Conservation (phyloP, 2,113 vertebrate species). For the Channa argus region DNA sequence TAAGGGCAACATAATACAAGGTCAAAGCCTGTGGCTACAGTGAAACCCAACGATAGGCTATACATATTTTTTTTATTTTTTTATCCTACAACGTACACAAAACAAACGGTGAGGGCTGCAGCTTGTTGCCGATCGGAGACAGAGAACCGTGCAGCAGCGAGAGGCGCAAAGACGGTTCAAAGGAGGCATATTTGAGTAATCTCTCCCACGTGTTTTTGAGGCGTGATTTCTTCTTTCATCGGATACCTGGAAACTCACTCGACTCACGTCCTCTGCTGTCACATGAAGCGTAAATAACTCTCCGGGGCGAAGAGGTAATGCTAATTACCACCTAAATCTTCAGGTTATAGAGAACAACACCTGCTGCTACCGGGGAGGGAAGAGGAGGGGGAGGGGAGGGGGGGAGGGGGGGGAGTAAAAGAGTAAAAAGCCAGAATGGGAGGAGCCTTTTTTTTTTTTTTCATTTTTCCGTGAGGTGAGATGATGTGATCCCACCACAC, state of each 20-base stretch:
- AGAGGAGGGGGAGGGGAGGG: conserved; percentile 6
- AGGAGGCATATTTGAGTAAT: conserved; percentile 77
- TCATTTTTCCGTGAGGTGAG: conserved; percentile 71
- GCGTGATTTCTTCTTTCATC: conserved; percentile 76
- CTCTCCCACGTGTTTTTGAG: conserved; percentile 81
- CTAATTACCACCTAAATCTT: conserved; percentile 76
- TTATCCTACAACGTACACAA: conserved; percentile 8
- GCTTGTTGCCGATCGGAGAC: conserved; percentile 8
- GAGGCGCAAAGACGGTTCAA: conserved; percentile 44
- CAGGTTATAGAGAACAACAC: conserved; percentile 80
- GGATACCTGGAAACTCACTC: conserved; percentile 60
- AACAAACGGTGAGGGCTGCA: conserved; percentile 9
- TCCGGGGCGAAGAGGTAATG: conserved; percentile 53
- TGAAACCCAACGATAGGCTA: conserved; percentile 29
- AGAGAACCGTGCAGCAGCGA: conserved; percentile 39
- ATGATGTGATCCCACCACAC: conserved; percentile 71
- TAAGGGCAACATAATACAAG: conserved; percentile 80
- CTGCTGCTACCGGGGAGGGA: conserved; percentile 78
- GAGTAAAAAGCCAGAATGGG: conserved; percentile 65
- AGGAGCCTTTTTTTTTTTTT: conserved; percentile 62
- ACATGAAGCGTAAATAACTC: conserved; percentile 54
- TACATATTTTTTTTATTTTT: conserved; percentile 29
- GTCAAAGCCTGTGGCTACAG: conserved; percentile 77
- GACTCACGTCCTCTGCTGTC: conserved; percentile 54
- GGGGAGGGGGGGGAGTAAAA: conserved; percentile 5